Conservation (phyloP, 30 jellyfish, hydroid and myxozoan genomes). For the Aurelia sp. region DNA sequence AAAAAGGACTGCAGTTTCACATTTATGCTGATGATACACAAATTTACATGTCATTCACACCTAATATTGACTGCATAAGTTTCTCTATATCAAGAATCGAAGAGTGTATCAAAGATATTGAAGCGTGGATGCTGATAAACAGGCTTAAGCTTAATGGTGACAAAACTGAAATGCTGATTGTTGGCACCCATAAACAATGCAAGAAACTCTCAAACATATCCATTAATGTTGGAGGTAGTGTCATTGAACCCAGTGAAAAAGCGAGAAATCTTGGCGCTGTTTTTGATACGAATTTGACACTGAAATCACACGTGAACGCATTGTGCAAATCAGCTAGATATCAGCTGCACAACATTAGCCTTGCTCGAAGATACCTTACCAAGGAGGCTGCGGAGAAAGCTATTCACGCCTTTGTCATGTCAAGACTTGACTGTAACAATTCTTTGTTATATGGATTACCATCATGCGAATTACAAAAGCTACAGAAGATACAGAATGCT, state of each 20-base stretch:
- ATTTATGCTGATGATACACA: slow-evolving; percentile 57
- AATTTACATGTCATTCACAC: slow-evolving; percentile 48
- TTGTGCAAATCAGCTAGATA: slow-evolving; percentile 70
- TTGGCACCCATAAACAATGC: slow-evolving; percentile 54
- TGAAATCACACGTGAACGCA: slow-evolving; percentile 59
- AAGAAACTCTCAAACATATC: slow-evolving; percentile 31
- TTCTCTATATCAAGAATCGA: slow-evolving; percentile 16
- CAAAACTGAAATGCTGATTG: slow-evolving; percentile 46
- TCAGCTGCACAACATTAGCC: slow-evolving; percentile 59
- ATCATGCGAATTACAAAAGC: slow-evolving; percentile 38
- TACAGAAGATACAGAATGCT: slow-evolving; percentile 8
- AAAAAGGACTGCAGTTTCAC: slow-evolving; percentile 12
- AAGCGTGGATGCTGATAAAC: slow-evolving; percentile 45
- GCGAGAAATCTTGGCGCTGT: slow-evolving; percentile 54
- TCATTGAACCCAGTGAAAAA: slow-evolving; percentile 51
- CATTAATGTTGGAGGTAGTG: slow-evolving; percentile 52
- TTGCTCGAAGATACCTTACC: slow-evolving; percentile 47
- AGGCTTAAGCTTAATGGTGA: slow-evolving; percentile 55
- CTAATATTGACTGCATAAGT: slow-evolving; percentile 10
- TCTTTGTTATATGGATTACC: slow-evolving; percentile 32
- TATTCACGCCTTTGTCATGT: slow-evolving; percentile 6
- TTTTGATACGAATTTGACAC: slow-evolving; percentile 43
- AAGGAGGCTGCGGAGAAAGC: slow-evolving; percentile 66
- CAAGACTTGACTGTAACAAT: slow-evolving; percentile 18
- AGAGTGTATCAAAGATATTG: slow-evolving; percentile 38